Conservation (phyloP, 2,113 vertebrate genomes). For the Limanda limanda region DNA sequence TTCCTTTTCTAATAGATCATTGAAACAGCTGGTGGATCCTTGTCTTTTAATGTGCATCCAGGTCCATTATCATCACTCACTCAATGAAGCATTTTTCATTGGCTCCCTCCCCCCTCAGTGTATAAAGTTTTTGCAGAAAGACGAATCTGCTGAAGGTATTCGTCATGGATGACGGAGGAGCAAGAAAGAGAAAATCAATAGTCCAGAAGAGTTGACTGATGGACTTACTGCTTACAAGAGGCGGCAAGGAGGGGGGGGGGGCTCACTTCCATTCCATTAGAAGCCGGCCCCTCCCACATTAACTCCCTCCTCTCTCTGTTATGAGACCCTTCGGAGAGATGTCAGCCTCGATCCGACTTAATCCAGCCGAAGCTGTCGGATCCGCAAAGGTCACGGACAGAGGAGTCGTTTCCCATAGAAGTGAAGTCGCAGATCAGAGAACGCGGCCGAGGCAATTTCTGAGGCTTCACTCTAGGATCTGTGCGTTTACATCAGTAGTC, state of each 20-base stretch:
- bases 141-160: neutral
- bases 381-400: slow-evolving; percentile 21
- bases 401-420: slow-evolving; percentile 5
- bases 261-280: neutral
- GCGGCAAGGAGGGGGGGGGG: neutral
- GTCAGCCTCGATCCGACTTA: slow-evolving; percentile 14
- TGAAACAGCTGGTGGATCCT: slow-evolving; percentile 1
- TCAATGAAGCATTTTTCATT: neutral
- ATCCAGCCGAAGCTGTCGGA: slow-evolving; percentile 17
- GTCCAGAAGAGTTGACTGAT: slow-evolving; percentile 12
- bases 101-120: neutral
- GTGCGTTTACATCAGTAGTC: neutral
- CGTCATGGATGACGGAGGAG: neutral
- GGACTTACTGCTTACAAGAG: neutral
- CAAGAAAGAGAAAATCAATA: slow-evolving; percentile 34
- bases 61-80: slow-evolving; percentile 13
- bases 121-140: neutral
- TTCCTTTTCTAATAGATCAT: neutral
- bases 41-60: slow-evolving; percentile 5
- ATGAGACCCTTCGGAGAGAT: neutral
- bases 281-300: neutral
- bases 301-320: neutral
- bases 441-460: neutral
- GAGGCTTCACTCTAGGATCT: neutral
- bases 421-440: slow-evolving; percentile 1